Conservation (phyloP, 2,797 vertebrate species). For the Champsocephalus esox region DNA sequence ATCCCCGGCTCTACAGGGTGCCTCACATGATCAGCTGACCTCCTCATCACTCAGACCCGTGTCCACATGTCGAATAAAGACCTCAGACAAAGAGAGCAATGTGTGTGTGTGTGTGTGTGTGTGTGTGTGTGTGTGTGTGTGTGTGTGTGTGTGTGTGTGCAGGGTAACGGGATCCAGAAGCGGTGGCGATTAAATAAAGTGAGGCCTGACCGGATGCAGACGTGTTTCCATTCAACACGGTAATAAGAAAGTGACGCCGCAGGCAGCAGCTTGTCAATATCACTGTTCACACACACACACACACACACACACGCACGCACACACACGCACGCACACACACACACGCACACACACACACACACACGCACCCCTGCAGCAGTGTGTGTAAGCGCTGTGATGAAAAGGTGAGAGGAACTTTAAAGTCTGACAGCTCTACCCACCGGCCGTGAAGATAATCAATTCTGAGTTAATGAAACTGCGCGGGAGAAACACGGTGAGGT, state of each 20-base stretch:
- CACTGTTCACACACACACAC: background rate
- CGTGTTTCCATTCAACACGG: conserved; percentile 48
- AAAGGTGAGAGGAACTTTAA: conserved; percentile 38
- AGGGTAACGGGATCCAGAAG: conserved; percentile 13
- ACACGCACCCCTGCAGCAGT: too few relatives aligned
- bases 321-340: conserved; percentile 22
- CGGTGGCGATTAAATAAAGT: conserved; percentile 37
- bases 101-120: background rate
- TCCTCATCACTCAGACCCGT: conserved; percentile 1
- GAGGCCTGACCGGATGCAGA: conserved; percentile 27
- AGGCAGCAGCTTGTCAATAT: conserved; percentile 60
- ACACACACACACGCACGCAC: too few relatives aligned
- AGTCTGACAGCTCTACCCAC: conserved; percentile 37
- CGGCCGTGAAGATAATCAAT: conserved; percentile 22
- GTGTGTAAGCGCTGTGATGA: conserved; percentile 26
- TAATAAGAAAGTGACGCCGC: conserved; percentile 65
- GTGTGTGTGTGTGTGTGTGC: background rate
- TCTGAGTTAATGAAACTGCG: conserved; percentile 43
- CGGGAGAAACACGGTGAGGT: conserved; percentile 1
- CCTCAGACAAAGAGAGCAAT: conserved; percentile 21
- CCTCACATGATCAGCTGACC: conserved; percentile 12
- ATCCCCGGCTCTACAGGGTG: background rate
- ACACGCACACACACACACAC: background rate
- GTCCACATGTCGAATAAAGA: conserved; percentile 39
- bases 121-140: background rate